phyloP scores from a whole-genome alignment of 2,113 vertebrate genomes.

The Ciconia boyciana region DNA sequence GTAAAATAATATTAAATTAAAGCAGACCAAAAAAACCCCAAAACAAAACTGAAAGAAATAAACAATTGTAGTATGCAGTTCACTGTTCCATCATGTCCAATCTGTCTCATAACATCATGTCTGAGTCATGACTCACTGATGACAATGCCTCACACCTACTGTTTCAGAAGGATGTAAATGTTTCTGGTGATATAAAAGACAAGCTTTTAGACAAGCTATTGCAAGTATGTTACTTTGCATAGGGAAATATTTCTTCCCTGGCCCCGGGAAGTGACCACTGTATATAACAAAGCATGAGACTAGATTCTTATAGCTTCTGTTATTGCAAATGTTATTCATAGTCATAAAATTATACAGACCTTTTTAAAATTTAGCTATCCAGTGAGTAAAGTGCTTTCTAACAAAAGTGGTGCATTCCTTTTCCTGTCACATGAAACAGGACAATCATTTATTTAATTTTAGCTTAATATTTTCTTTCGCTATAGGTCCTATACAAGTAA shows the following conservation, averaged over 20 bases:
- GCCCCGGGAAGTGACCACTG: fast-evolving
- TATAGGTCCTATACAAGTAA: not conserved
- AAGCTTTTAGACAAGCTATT: not conserved
- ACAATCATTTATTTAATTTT: not conserved
- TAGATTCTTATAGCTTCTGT: not conserved
- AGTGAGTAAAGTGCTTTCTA: not conserved
- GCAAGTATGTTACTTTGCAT: not conserved
- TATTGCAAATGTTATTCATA: not conserved
- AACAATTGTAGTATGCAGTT: not conserved
- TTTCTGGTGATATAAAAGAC: not conserved
- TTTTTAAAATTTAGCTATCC: not conserved
- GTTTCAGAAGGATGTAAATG: not conserved
- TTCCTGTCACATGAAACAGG: not conserved
- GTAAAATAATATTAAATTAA: not conserved
- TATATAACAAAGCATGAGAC: not conserved
- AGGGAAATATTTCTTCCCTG: not conserved
- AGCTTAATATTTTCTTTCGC: not conserved
- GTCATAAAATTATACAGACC: not conserved
- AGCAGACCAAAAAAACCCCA: not conserved
- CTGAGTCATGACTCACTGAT: not conserved
- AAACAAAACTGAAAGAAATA: not conserved
- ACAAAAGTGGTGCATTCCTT: not conserved
- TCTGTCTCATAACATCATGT: not conserved
- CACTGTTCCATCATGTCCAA: not conserved
- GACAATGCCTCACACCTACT: not conserved